phyloP scores from a whole-genome alignment of 2,888 invertebrate genomes.

The Philaethria dido region DNA sequence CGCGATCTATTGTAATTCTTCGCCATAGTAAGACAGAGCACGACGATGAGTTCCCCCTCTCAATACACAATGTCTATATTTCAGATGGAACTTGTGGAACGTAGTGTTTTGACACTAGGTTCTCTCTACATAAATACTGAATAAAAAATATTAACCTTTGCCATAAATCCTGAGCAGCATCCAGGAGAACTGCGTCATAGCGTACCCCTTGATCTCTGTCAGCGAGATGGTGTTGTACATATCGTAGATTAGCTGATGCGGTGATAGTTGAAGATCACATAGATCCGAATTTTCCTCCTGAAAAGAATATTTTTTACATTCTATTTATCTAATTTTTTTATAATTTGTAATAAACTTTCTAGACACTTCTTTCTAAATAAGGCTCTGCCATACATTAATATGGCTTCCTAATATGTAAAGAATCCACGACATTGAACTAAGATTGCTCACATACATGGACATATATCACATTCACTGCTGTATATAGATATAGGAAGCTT shows the following conservation, averaged over 20 bases:
- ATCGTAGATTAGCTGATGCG: conserved; percentile 92
- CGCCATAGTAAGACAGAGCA: too few species aligned
- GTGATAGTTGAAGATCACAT: conserved; percentile 90
- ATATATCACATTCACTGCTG: conserved; percentile 28
- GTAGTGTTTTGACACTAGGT: too few species aligned
- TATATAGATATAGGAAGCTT: conserved; percentile 27
- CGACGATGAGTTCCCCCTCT: too few species aligned
- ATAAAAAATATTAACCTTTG: conserved; percentile 87
- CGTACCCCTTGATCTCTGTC: conserved; percentile 93
- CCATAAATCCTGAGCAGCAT: conserved; percentile 91
- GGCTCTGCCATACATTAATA: conserved; percentile 27
- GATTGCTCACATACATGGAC: conserved; percentile 29
- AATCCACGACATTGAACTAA: conserved; percentile 29
- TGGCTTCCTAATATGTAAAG: conserved; percentile 37
- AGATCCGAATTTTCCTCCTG: conserved; percentile 87
- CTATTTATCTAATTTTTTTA: too few species aligned
- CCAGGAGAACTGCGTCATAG: conserved; percentile 95
- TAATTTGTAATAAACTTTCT: neutral
- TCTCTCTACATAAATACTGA: too few species aligned
- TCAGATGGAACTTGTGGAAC: too few species aligned
- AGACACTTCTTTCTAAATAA: neutral
- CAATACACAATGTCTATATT: too few species aligned
- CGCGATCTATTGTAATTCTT: too few species aligned
- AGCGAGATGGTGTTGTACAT: conserved; percentile 91
- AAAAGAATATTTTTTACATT: conserved; percentile 44